These are phyloP conservation scores for Dicranocentrus wangi DNA, from an alignment of 2,888 invertebrate species.

Conservation along the genomic window DNA sequence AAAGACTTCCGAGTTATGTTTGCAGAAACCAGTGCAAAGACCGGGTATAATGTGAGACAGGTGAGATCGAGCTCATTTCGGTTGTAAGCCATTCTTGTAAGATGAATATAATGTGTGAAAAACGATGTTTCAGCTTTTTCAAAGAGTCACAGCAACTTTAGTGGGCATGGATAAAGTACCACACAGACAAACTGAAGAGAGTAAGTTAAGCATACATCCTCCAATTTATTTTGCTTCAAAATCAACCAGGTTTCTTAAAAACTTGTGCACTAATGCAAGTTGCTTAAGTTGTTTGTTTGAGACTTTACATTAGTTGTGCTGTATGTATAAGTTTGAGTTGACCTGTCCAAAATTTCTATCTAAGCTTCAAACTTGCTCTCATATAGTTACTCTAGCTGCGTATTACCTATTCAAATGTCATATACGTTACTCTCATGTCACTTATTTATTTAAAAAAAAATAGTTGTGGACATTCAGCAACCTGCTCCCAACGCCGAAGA, in stretches of 20 bases:
- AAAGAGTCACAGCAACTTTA: conserved; percentile 97
- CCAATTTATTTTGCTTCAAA: conserved; percentile 50
- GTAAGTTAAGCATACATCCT: conserved; percentile 83
- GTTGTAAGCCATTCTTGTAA: background rate
- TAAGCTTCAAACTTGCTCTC: no score
- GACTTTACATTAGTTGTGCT: no score
- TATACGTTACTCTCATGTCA: no score
- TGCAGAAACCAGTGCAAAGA: conserved; percentile 99
- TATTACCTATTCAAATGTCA: no score
- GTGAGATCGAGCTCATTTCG: no score
- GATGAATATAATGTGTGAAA: background rate
- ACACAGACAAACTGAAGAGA: conserved; percentile 96
- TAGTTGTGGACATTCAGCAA: conserved; percentile 89
- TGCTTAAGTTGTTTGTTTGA: no score
- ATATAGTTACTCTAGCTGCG: no score
- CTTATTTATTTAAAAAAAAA: no score
- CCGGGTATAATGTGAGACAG: conserved; percentile 99
- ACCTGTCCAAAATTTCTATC: no score
- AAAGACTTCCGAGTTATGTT: conserved; percentile 99
- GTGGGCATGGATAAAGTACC: conserved; percentile 99
- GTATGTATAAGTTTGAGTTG: no score
- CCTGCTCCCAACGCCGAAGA: conserved; percentile 86
- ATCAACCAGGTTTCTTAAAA: no score
- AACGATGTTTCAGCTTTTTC: conserved; percentile 84
- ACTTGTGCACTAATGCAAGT: no score